phyloP scores from a whole-genome alignment of 2,888 invertebrate genomes.

The Chymomyza amoena region DNA sequence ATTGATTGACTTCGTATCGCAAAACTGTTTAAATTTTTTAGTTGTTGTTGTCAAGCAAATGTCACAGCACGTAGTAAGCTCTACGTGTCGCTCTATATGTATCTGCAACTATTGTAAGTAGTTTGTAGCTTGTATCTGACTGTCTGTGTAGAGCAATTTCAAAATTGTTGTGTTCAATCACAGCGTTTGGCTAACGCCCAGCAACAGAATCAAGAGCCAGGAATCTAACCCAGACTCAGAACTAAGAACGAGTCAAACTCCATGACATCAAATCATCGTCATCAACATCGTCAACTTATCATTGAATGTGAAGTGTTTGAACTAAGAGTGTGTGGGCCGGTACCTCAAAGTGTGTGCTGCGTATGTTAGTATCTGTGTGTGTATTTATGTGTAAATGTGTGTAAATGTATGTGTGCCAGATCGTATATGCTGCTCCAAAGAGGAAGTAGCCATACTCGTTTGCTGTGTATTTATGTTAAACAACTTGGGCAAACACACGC shows the following conservation, averaged over 20 bases:
- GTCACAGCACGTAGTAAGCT: slow-evolving; percentile 65
- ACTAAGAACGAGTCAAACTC: not conserved
- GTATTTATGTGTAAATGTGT: slow-evolving; percentile 4
- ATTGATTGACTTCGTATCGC: slow-evolving; percentile 59
- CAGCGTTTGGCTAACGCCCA: slow-evolving; percentile 45
- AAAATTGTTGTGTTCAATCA: slow-evolving; percentile 72
- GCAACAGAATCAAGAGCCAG: slow-evolving; percentile 19
- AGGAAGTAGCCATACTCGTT: not conserved
- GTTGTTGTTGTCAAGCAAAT: slow-evolving; percentile 52
- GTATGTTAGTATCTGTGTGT: slow-evolving; percentile 5
- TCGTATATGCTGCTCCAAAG: slow-evolving; percentile 23
- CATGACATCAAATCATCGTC: slow-evolving; percentile 24
- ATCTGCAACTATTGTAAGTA: slow-evolving; percentile 5
- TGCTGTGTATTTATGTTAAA: not conserved
- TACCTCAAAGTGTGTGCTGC: slow-evolving; percentile 4
- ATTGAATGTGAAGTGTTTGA: slow-evolving; percentile 1
- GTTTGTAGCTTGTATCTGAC: slow-evolving; percentile 17
- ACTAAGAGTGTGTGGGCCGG: slow-evolving; percentile 6
- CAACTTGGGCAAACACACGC: not conserved
- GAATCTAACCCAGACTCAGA: not conserved
- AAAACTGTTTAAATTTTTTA: slow-evolving; percentile 62
- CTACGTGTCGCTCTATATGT: slow-evolving; percentile 46
- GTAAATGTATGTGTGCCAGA: slow-evolving; percentile 2
- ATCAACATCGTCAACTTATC: slow-evolving; percentile 27
- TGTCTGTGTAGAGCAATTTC: slow-evolving; percentile 49